Conservation (phyloP, 2,888 invertebrate genomes). For the Tipula vernalis region DNA sequence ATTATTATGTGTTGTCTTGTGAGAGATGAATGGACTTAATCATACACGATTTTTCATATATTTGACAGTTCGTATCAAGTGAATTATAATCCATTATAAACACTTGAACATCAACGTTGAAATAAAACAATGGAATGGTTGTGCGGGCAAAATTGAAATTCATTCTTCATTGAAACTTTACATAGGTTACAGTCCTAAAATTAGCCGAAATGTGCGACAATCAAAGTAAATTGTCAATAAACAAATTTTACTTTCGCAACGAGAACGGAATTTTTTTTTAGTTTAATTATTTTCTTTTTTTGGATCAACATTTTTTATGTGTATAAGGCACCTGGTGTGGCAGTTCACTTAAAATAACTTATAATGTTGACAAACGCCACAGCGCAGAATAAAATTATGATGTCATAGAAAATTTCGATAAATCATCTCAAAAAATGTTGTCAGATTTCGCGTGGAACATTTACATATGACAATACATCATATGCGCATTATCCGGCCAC, state of each 20-base stretch:
- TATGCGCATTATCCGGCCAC: too few species aligned
- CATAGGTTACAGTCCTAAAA: neutral
- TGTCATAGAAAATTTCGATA: neutral
- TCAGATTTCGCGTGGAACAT: neutral
- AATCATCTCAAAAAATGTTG: neutral
- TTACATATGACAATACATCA: too few species aligned
- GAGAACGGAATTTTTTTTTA: neutral
- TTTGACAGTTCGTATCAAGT: neutral
- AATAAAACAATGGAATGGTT: neutral
- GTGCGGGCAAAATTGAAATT: neutral
- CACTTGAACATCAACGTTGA: neutral
- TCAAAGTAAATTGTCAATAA: neutral
- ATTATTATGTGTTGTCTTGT: too few species aligned
- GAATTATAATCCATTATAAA: neutral
- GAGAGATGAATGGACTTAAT: too few species aligned
- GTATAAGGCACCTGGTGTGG: neutral
- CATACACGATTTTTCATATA: neutral
- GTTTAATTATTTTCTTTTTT: neutral
- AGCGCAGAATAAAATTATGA: neutral
- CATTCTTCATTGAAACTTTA: neutral
- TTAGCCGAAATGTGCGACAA: neutral
- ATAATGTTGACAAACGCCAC: neutral
- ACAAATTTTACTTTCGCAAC: neutral
- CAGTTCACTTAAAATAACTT: neutral
- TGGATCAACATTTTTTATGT: neutral